These are phyloP conservation scores for Zelleria hepariella DNA, from an alignment of 2,888 invertebrate species.

Conservation along the genomic window DNA sequence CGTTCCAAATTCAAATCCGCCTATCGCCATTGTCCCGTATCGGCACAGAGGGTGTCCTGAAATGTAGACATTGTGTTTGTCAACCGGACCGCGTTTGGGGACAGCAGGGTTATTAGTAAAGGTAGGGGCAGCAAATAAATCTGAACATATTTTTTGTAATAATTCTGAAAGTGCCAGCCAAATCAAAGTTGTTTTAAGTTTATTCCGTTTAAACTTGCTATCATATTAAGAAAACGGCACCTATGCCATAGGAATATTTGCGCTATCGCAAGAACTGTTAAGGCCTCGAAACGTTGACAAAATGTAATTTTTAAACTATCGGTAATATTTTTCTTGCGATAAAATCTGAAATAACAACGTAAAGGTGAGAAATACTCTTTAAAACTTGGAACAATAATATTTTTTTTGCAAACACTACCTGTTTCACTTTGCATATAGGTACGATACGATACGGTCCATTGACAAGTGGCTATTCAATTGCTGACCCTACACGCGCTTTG, in stretches of 20 bases:
- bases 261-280: too few species aligned
- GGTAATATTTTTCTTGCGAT: background rate
- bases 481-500: background rate
- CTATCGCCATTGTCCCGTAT: slow-evolving; percentile 2
- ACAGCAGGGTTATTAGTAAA: background rate
- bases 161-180: background rate
- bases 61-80: slow-evolving; percentile 6
- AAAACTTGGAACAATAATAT: background rate
- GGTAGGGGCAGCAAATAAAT: background rate
- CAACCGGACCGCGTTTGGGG: background rate
- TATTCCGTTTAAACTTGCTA: too few species aligned
- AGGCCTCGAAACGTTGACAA: too few species aligned
- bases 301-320: too few species aligned
- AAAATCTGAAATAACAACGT: background rate
- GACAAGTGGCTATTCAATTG: slow-evolving; percentile 20
- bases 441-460: slow-evolving; percentile 16
- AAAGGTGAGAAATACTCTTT: background rate
- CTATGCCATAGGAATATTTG: too few species aligned
- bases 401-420: slow-evolving; percentile 15
- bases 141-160: background rate
- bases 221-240: too few species aligned
- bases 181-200: background rate
- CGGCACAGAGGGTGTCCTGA: slow-evolving; percentile 4
- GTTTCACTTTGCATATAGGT: slow-evolving; percentile 14
- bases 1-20: slow-evolving; percentile 5